Percentiles rank a stretch among this genome's conserved stretches.
Conservation (phyloP, 1,140 invertebrate species). For the Anthonomus grandis region DNA sequence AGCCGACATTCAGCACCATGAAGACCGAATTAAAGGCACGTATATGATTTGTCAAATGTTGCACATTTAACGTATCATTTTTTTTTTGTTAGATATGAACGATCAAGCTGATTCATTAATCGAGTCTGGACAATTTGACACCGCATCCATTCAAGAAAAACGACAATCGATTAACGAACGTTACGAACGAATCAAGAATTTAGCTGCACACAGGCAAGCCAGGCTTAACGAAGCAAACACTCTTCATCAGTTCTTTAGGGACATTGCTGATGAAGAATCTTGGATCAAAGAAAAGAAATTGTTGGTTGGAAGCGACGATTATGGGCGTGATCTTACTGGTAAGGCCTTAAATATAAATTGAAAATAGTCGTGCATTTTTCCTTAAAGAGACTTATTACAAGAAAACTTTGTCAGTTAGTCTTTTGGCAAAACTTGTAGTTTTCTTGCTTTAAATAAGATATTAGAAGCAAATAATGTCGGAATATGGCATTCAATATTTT, state of each 20-base stretch:
- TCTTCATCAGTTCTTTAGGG: slow-evolving; percentile 98
- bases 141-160: slow-evolving; percentile 88
- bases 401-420: slow-evolving; percentile 2
- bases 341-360: too few species aligned
- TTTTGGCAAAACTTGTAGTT: neutral
- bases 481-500: too few species aligned
- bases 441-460: too few species aligned
- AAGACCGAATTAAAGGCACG: slow-evolving; percentile 89
- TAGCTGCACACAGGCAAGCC: slow-evolving; percentile 87
- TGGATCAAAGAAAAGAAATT: slow-evolving; percentile 99
- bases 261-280: slow-evolving; percentile 99
- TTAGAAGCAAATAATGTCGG: too few species aligned
- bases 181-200: slow-evolving; percentile 88
- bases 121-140: slow-evolving; percentile 92
- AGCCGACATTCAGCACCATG: slow-evolving; percentile 93
- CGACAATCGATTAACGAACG: slow-evolving; percentile 91
- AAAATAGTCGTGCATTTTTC: too few species aligned
- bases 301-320: slow-evolving; percentile 95
- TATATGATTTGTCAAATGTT: neutral
- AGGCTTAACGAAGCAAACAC: slow-evolving; percentile 94
- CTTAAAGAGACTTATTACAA: too few species aligned
- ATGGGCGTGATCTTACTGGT: slow-evolving; percentile 92
- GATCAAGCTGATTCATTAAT: slow-evolving; percentile 90
- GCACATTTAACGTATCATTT: slow-evolving; percentile 2
- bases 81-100: slow-evolving; percentile 73